A percentile compares a stretch with the other conserved stretches of the same genome.
Evolutionary conservation across 2,888 invertebrate genomes (phyloP).

Genomic region (Eupithecia tripunctaria): DNA sequence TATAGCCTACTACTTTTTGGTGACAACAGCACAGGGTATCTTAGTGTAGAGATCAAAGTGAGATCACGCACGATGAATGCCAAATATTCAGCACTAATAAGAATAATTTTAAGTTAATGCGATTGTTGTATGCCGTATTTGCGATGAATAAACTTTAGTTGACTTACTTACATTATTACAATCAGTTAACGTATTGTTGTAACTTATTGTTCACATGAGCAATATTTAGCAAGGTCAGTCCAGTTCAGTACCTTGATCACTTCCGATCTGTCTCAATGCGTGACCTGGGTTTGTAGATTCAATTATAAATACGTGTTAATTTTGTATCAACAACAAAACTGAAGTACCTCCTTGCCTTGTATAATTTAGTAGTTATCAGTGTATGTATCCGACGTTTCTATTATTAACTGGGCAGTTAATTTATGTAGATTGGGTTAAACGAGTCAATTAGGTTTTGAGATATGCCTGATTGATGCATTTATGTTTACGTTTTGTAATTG

Average conservation of each 20-base stretch:
- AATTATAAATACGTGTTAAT: too few species aligned
- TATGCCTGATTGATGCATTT: neutral
- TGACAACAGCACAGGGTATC: too few species aligned
- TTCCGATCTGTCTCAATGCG: neutral
- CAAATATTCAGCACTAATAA: too few species aligned
- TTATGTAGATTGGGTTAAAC: slow-evolving; percentile 21
- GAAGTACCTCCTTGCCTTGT: neutral
- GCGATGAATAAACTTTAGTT: too few species aligned
- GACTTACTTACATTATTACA: too few species aligned
- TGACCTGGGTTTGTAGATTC: neutral
- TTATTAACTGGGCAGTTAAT: slow-evolving; percentile 24
- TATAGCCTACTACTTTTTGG: too few species aligned
- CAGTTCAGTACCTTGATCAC: slow-evolving; percentile 5
- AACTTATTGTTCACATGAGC: neutral
- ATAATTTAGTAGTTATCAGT: slow-evolving; percentile 4
- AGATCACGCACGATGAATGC: too few species aligned
- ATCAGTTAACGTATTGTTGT: neutral
- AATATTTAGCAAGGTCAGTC: slow-evolving; percentile 8
- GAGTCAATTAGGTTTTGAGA: slow-evolving; percentile 8
- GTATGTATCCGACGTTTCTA: slow-evolving; percentile 23
- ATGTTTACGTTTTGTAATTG: neutral
- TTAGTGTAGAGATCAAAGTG: too few species aligned
- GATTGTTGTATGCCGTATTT: too few species aligned
- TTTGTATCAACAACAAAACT: neutral
- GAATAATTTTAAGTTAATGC: too few species aligned